Evolutionary conservation across 2,888 invertebrate species (phyloP).

Genomic region (Xestia ashworthii): DNA sequence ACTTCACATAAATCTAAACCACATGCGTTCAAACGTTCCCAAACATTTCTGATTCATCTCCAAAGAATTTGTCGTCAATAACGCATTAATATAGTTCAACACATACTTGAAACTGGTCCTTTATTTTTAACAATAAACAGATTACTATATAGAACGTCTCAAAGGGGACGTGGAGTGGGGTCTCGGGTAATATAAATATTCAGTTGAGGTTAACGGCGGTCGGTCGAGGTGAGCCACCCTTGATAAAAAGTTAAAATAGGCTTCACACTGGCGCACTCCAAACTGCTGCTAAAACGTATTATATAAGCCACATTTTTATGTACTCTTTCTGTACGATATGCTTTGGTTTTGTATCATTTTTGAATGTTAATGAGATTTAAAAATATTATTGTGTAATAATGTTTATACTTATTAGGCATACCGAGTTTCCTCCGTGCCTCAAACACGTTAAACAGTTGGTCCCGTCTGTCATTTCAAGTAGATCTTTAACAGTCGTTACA

Average conservation of each 20-base stretch:
- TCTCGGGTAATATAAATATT: constrained; percentile 81
- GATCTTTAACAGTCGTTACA: too few species aligned
- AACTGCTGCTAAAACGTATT: constrained; percentile 46
- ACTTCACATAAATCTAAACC: background rate
- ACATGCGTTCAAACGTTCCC: background rate
- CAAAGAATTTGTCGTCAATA: constrained; percentile 38
- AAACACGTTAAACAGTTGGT: too few species aligned
- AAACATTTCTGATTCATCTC: constrained; percentile 37
- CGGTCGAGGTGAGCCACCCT: constrained; percentile 71
- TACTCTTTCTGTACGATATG: constrained; percentile 13
- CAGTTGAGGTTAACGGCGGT: constrained; percentile 79
- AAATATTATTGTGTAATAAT: background rate
- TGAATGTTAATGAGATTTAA: background rate
- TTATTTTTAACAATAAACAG: constrained; percentile 74
- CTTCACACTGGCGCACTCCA: constrained; percentile 62
- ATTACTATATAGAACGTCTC: constrained; percentile 67
- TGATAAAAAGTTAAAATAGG: constrained; percentile 77
- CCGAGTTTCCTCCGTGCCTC: too few species aligned
- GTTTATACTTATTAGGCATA: too few species aligned
- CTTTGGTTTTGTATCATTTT: background rate
- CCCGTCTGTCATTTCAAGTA: too few species aligned
- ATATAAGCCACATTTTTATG: constrained; percentile 44
- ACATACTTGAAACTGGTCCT: constrained; percentile 40
- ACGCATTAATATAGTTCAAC: constrained; percentile 16
- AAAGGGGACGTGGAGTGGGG: constrained; percentile 69